A percentile compares a stretch with the other conserved stretches of the same genome.
phyloP scores from a whole-genome alignment of 2,113 vertebrate genomes.

The Gorsachius goisagi region DNA sequence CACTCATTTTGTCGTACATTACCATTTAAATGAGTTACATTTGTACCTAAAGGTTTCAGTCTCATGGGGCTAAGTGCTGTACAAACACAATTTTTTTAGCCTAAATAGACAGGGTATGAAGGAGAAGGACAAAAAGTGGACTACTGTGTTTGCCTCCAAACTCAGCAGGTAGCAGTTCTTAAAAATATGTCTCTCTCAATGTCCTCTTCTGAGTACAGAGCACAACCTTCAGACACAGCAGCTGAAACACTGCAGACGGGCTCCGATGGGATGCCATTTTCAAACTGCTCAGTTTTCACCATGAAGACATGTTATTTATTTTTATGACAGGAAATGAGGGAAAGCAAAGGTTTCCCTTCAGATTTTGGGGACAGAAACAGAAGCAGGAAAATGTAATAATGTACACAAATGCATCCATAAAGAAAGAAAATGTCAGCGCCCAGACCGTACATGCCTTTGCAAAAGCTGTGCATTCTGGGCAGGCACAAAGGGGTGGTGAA shows the following conservation, averaged over 20 bases:
- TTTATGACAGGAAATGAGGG: background rate
- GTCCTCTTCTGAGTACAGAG: background rate
- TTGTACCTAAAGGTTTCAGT: conserved; percentile 30
- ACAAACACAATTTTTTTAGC: conserved; percentile 30
- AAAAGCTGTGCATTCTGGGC: background rate
- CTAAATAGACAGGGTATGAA: background rate
- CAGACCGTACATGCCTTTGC: background rate
- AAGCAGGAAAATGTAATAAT: background rate
- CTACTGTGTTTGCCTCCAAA: background rate
- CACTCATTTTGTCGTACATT: conserved; percentile 53
- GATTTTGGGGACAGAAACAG: background rate
- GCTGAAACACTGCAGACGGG: background rate
- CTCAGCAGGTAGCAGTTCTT: background rate
- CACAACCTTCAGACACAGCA: background rate
- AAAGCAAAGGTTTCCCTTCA: background rate
- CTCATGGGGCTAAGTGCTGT: conserved; percentile 9
- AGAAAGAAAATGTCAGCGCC: background rate
- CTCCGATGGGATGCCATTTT: background rate
- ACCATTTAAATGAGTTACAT: conserved; percentile 59
- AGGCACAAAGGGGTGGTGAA: background rate
- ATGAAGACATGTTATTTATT: background rate
- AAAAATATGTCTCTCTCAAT: background rate
- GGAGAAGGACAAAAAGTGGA: background rate
- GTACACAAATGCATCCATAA: background rate
- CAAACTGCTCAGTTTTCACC: background rate